phyloP scores from a whole-genome alignment of 1,140 invertebrate species.

The Luehdorfia chinensis region DNA sequence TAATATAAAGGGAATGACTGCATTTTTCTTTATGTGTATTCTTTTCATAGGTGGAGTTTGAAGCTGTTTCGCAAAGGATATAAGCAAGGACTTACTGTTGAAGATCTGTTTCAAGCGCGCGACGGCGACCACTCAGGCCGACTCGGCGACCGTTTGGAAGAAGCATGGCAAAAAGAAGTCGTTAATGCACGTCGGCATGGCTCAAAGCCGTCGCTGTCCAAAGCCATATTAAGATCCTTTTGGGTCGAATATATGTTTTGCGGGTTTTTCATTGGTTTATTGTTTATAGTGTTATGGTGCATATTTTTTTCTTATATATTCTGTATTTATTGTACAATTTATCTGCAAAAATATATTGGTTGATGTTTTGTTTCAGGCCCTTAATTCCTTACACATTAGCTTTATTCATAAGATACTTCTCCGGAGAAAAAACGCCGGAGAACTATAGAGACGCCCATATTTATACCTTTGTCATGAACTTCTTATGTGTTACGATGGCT shows the following conservation, averaged over 20 bases:
- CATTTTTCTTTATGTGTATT: no score
- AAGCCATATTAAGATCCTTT: constrained; percentile 71
- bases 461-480: constrained; percentile 78
- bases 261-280: constrained; percentile 53
- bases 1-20: no score
- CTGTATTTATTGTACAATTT: neutral
- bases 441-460: constrained; percentile 75
- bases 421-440: constrained; percentile 61
- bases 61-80: constrained; percentile 52
- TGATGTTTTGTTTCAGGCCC: constrained; percentile 59
- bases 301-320: no score
- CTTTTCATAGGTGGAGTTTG: constrained; percentile 53
- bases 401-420: constrained; percentile 82
- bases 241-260: constrained; percentile 68
- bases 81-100: constrained; percentile 76
- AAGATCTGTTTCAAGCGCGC: constrained; percentile 80
- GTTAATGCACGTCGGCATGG: constrained; percentile 39
- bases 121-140: constrained; percentile 76
- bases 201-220: constrained; percentile 64
- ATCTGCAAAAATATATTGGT: neutral
- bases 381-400: constrained; percentile 81
- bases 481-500: constrained; percentile 76
- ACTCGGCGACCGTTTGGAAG: constrained; percentile 78
- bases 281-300: constrained; percentile 61
- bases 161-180: constrained; percentile 72